Evolutionary conservation across 1,140 invertebrate genomes (phyloP).

Genomic region (Bathynomus jamesi): DNA sequence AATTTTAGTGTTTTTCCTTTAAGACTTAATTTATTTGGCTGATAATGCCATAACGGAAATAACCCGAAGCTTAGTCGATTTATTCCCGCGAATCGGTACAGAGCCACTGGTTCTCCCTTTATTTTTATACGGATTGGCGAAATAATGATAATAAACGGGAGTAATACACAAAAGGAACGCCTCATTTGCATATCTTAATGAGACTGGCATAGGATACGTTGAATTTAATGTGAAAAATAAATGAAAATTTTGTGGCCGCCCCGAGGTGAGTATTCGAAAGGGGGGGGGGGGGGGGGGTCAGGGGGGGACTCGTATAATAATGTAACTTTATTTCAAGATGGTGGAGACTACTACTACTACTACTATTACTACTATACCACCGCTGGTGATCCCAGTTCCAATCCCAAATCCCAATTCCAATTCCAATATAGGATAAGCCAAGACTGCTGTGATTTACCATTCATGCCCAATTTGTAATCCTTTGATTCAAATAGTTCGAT

Average conservation of each 20-base stretch:
- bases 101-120: conserved; percentile 19
- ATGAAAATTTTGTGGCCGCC: conserved; percentile 33
- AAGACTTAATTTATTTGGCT: not conserved
- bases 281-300: not conserved
- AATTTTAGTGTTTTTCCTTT: conserved; percentile 8
- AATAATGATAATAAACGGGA: conserved; percentile 37
- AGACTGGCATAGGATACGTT: conserved; percentile 37
- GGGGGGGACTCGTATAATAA: not conserved
- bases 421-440: too few relatives aligned
- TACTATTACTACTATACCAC: too few relatives aligned
- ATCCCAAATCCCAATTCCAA: too few relatives aligned
- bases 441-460: too few relatives aligned
- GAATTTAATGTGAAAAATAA: conserved; percentile 38
- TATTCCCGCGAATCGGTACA: not conserved
- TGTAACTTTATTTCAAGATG: not conserved
- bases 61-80: not conserved
- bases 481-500: too few relatives aligned
- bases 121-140: conserved; percentile 36
- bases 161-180: conserved; percentile 37
- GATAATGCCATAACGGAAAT: conserved; percentile 1
- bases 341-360: too few relatives aligned
- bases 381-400: too few relatives aligned
- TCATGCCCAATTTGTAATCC: too few relatives aligned
- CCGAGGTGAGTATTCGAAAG: conserved; percentile 14
- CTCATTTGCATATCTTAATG: conserved; percentile 38